Percentiles rank a stretch among this genome's conserved stretches.
Evolutionary conservation across 1,140 invertebrate genomes (phyloP).

Genomic region (Cyrtorhinus lividipennis): DNA sequence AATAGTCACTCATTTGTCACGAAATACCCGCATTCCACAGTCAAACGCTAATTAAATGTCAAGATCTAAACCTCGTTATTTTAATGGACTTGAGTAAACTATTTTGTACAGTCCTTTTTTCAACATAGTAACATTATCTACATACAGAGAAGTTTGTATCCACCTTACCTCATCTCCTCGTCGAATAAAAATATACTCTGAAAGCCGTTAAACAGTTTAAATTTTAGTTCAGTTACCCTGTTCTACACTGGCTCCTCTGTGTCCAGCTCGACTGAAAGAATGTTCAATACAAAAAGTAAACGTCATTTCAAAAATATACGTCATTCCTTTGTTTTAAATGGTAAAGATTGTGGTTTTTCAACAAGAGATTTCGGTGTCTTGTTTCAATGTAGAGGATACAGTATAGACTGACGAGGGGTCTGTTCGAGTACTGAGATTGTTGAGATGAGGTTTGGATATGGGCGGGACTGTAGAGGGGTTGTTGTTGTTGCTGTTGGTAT

Average conservation of each 20-base stretch:
- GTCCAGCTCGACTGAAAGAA: conserved; percentile 8
- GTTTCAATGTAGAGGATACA: conserved; percentile 17
- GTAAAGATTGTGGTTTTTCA: conserved; percentile 1
- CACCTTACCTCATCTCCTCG: not conserved
- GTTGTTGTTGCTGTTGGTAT: not conserved
- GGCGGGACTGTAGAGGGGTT: not conserved
- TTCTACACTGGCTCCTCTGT: conserved; percentile 10
- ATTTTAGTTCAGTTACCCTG: conserved; percentile 10
- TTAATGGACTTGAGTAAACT: not conserved
- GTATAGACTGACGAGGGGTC: conserved; percentile 11
- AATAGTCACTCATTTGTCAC: not conserved
- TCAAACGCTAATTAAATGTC: not conserved
- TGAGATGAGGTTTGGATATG: conserved; percentile 11
- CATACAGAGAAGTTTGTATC: not conserved
- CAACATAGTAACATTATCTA: not conserved
- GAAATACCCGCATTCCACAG: not conserved
- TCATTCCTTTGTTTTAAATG: conserved; percentile 1
- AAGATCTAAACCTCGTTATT: not conserved
- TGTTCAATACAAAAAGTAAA: conserved; percentile 10
- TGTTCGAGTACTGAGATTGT: conserved; percentile 1
- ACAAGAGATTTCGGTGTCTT: conserved; percentile 19
- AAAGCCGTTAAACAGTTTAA: conserved; percentile 9
- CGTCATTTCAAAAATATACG: conserved; percentile 14
- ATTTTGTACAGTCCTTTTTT: not conserved
- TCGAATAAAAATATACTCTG: conserved; percentile 16